Evolutionary conservation across 2,797 vertebrate genomes (phyloP).

Genomic region (Erithacus rubecula): DNA sequence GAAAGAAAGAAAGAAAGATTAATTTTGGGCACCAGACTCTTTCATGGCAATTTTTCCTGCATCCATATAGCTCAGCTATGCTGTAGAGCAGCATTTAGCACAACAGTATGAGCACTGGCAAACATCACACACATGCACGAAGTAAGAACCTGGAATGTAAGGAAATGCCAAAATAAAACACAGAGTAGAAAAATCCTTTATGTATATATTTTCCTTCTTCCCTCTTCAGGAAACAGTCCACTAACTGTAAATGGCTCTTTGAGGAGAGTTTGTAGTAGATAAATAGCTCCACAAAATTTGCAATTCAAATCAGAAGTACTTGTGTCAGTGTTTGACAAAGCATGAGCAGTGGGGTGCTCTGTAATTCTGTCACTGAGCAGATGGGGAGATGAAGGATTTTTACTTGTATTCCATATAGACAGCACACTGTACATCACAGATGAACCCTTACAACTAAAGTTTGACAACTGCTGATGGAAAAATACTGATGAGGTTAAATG

Average conservation of each 20-base stretch:
- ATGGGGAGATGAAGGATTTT: constrained; percentile 33
- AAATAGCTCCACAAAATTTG: background rate
- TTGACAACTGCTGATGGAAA: constrained; percentile 12
- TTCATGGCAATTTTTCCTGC: background rate
- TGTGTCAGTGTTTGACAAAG: constrained; percentile 18
- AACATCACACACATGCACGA: background rate
- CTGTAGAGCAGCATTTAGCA: background rate
- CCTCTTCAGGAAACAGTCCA: background rate
- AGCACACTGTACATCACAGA: background rate
- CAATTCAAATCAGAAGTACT: background rate
- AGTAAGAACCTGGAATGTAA: background rate
- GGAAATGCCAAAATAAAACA: background rate
- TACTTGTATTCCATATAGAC: background rate
- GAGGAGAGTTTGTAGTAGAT: background rate
- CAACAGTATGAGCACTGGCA: background rate
- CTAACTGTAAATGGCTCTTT: background rate
- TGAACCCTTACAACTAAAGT: background rate
- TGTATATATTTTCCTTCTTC: background rate
- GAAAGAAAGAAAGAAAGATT: too few species aligned
- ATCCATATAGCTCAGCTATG: background rate
- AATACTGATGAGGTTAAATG: background rate
- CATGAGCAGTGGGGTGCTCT: background rate
- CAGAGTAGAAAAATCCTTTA: background rate
- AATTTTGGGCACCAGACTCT: background rate
- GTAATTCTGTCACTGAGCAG: constrained; percentile 32